Percentiles rank a stretch among this genome's conserved stretches.
These are phyloP conservation scores for Archilochus colubris DNA, from an alignment of 2,113 vertebrate species.

Conservation along the genomic window DNA sequence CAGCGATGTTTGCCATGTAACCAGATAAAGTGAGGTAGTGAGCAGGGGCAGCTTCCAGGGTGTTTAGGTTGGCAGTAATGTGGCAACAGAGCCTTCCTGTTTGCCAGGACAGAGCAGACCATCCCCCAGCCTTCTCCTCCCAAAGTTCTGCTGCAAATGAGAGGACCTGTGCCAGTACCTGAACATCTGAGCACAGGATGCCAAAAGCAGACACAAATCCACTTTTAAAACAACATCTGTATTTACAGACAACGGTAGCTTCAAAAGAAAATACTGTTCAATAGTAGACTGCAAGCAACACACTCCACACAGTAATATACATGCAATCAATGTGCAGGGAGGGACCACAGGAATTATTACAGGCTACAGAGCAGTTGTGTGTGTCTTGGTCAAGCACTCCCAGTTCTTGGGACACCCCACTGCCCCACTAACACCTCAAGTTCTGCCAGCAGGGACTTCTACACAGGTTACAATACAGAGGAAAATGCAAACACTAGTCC, in stretches of 20 bases:
- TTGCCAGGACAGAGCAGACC: background rate
- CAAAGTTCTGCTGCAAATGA: background rate
- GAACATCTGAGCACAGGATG: background rate
- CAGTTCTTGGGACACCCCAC: background rate
- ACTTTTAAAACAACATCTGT: background rate
- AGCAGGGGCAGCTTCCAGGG: background rate
- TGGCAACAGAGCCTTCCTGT: background rate
- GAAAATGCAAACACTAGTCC: background rate
- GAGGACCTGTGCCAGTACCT: background rate
- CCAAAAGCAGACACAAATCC: background rate
- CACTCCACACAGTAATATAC: background rate
- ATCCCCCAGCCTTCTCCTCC: background rate
- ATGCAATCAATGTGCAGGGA: background rate
- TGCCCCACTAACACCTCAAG: background rate
- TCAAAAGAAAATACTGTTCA: background rate
- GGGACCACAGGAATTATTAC: background rate
- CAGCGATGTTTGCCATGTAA: background rate
- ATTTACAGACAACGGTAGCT: background rate
- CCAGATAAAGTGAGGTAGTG: background rate
- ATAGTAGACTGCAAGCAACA: background rate
- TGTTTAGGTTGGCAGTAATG: background rate
- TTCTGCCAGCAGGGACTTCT: rapidly evolving
- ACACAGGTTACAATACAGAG: background rate
- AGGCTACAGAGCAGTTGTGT: rapidly evolving
- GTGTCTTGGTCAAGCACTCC: background rate